A percentile compares a stretch with the other conserved stretches of the same genome.
phyloP scores from a whole-genome alignment of 2,888 invertebrate genomes.

The Megastigmus dorsalis region DNA sequence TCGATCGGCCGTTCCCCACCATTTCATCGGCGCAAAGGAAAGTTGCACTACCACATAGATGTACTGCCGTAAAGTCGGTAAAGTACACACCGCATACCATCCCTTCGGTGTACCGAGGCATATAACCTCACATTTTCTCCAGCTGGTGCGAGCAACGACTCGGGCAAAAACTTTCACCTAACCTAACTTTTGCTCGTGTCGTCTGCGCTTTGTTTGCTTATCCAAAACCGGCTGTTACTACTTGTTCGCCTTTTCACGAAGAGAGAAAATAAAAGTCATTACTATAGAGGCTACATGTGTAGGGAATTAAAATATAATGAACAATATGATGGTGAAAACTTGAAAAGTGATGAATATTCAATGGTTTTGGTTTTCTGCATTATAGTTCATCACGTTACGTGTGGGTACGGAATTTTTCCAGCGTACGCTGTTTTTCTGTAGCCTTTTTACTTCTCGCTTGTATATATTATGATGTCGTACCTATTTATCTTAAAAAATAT shows the following conservation, averaged over 20 bases:
- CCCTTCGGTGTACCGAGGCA: no score
- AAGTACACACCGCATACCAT: no score
- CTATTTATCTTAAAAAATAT: no score
- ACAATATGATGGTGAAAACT: not conserved
- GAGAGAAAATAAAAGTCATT: not conserved
- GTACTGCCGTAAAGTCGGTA: not conserved
- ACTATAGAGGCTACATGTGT: no score
- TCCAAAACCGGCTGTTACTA: not conserved
- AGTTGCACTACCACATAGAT: conserved; percentile 10
- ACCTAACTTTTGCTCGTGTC: not conserved
- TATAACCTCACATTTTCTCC: no score
- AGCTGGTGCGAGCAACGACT: no score
- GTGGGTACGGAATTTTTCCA: conserved; percentile 13
- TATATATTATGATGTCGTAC: no score
- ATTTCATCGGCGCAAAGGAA: conserved; percentile 18
- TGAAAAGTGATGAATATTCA: not conserved
- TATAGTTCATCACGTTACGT: conserved; percentile 13
- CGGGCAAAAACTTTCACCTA: no score
- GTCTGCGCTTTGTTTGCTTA: conserved; percentile 9
- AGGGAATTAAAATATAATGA: not conserved
- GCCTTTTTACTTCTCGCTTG: not conserved
- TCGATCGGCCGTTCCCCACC: conserved; percentile 37
- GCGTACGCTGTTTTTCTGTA: not conserved
- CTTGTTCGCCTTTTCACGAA: not conserved
- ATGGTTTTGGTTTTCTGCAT: not conserved